Evolutionary conservation across 2,888 invertebrate species (phyloP).

Genomic region (Meghimatium bilineatum): DNA sequence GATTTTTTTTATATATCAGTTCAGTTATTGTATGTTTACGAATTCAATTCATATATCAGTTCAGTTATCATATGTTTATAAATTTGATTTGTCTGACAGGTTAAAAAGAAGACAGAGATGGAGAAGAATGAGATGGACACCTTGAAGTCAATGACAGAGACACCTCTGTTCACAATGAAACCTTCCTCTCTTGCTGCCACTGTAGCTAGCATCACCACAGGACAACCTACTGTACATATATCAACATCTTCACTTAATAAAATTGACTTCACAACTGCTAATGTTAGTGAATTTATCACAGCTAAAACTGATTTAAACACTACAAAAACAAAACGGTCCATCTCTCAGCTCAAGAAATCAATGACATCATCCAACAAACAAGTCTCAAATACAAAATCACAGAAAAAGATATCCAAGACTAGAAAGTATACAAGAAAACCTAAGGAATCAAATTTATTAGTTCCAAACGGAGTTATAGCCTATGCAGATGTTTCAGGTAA

Average conservation of each 20-base stretch:
- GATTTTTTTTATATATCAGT: too few species aligned
- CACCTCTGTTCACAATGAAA: conserved; percentile 6
- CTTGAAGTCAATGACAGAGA: conserved; percentile 39
- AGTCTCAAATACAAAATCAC: not conserved
- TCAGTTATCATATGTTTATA: too few species aligned
- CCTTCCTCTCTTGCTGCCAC: conserved; percentile 47
- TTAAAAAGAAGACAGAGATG: conserved; percentile 50
- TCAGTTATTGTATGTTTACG: too few species aligned
- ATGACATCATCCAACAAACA: not conserved
- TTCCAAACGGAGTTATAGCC: conserved; percentile 22
- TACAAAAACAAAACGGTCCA: not conserved
- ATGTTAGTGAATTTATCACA: not conserved
- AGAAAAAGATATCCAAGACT: not conserved
- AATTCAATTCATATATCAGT: too few species aligned
- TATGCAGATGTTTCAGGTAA: conserved; percentile 44
- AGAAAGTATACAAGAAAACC: conserved; percentile 13
- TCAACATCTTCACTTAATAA: conserved; percentile 7
- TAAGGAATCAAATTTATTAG: not conserved
- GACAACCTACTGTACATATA: conserved; percentile 61
- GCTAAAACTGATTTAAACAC: not conserved
- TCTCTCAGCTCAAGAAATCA: not conserved
- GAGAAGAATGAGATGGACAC: conserved; percentile 39
- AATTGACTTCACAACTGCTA: not conserved
- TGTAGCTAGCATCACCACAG: conserved; percentile 64
- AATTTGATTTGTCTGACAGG: conserved; percentile 31